These are phyloP conservation scores for Fringilla coelebs DNA, from an alignment of 2,797 vertebrate genomes.

Conservation along the genomic window DNA sequence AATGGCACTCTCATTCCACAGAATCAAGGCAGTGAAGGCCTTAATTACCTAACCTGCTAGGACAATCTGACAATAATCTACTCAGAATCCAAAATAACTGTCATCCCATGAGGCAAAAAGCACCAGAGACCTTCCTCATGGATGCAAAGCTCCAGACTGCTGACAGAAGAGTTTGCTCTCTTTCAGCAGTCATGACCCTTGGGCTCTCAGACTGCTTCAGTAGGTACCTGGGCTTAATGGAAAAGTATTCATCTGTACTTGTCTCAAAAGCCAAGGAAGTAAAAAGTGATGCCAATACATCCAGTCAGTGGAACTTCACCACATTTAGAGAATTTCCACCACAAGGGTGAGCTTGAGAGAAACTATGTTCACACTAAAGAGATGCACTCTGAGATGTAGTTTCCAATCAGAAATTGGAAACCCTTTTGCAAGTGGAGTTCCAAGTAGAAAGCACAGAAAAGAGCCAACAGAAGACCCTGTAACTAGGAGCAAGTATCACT, in stretches of 20 bases:
- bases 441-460: background rate
- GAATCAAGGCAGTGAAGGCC: background rate
- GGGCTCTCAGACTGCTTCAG: background rate
- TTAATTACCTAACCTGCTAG: background rate
- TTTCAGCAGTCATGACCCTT: background rate
- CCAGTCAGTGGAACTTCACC: background rate
- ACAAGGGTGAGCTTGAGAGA: background rate
- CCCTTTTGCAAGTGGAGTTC: background rate
- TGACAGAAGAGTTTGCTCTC: background rate
- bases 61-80: background rate
- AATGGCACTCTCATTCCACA: background rate
- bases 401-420: background rate
- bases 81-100: background rate
- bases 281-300: background rate
- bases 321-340: background rate
- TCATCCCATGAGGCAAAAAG: background rate
- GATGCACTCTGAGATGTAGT: rapidly evolving
- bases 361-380: background rate
- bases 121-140: background rate
- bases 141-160: background rate
- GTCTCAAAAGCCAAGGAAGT: background rate
- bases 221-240: background rate
- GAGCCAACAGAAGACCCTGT: background rate
- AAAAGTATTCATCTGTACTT: background rate
- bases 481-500: background rate